Conservation (phyloP, 2,797 vertebrate species). For the Somateria mollissima region DNA sequence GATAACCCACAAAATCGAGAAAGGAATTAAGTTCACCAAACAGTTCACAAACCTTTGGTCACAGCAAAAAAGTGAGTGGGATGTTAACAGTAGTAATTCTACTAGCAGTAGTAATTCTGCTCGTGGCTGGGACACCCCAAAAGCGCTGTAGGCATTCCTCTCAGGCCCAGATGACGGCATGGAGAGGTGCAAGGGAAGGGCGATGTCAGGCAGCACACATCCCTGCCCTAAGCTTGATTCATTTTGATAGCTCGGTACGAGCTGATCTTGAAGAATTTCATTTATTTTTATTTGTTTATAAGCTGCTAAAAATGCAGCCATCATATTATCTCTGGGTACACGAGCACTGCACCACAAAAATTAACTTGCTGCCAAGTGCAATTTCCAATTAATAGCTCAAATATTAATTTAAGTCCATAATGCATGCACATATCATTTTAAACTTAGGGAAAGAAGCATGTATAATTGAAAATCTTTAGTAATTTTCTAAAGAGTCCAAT, state of each 20-base stretch:
- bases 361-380: background rate
- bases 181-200: background rate
- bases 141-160: background rate
- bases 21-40: background rate
- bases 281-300: background rate
- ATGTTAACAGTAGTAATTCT: background rate
- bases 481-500: background rate
- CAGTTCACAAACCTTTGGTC: background rate
- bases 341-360: background rate
- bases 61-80: background rate
- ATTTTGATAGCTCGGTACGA: background rate
- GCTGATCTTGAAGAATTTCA: background rate
- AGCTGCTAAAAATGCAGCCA: background rate
- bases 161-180: background rate
- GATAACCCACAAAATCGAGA: background rate
- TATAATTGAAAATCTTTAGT: slow-evolving; percentile 30
- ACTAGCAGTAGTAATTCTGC: background rate
- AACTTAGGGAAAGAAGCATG: background rate
- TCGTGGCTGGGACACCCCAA: background rate
- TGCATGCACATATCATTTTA: background rate
- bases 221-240: background rate
- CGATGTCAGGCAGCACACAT: background rate
- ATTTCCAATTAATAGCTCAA: slow-evolving; percentile 29
- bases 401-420: slow-evolving; percentile 34
- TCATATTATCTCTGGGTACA: background rate